Conservation (phyloP, 2,797 vertebrate species). For the Acrossocheilus wenchowensis region DNA sequence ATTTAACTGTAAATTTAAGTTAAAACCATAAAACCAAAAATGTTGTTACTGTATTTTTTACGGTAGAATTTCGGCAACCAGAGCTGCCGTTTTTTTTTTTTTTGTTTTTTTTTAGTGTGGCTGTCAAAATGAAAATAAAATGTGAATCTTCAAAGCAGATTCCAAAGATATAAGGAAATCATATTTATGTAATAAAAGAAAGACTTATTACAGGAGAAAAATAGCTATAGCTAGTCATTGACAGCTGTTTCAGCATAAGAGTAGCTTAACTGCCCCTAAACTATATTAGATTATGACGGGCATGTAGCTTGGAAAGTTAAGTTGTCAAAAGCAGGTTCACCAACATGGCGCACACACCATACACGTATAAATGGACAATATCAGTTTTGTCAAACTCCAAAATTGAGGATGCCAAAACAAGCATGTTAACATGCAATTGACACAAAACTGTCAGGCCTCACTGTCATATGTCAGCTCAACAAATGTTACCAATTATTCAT, state of each 20-base stretch:
- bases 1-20: no score
- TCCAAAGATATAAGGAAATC: neutral
- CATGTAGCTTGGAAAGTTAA: neutral
- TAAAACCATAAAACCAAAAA: no score
- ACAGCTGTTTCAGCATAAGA: neutral
- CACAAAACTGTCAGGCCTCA: conserved; percentile 51
- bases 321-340: neutral
- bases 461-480: conserved; percentile 56
- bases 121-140: no score
- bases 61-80: no score
- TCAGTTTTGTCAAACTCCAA: conserved; percentile 43
- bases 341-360: neutral
- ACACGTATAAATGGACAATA: neutral
- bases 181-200: neutral
- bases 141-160: neutral
- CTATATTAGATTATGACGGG: neutral
- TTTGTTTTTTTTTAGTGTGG: no score
- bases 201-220: neutral
- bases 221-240: neutral
- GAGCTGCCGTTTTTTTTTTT: no score
- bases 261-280: neutral
- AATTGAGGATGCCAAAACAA: conserved; percentile 51
- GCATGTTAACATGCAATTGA: conserved; percentile 49
- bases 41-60: no score
- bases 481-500: conserved; percentile 56